Base-by-base conservation (phyloP, 2,113 vertebrate species). In the Pollachius pollachius region DNA sequence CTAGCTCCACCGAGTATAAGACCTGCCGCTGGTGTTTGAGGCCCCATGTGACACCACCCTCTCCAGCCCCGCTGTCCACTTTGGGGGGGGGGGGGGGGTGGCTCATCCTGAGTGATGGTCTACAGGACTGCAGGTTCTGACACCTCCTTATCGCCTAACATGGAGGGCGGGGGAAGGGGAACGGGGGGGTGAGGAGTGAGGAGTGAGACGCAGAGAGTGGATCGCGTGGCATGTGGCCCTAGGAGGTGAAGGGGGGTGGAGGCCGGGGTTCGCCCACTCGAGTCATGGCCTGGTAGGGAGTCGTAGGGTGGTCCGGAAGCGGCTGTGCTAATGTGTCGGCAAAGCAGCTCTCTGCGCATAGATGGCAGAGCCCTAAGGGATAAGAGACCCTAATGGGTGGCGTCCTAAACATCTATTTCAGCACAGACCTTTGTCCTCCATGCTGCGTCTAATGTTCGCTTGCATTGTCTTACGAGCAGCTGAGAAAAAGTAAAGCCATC, bases 111-210 rank as follows among this genome's bases (percentile, higher is more conserved):
- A 93, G 93, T 91, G 90, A 92, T 83, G 84, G 92, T 82, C 79
- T 89, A 90, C 90, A 91, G 91, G 92, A 92, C 91, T 92, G 92
- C 92, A 90, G 87, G 88, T 89, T 90, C 93, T 18, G 19, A 95
- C 96, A 95, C 95, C 95, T 96, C 65, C 89, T 96, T 97, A 97
- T 97, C 96, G 59, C 59, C 1, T 37, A 68, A 64, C 2, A 68
- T 87, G 90, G 91, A 87, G 81, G 79, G 79, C 70, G 75, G 67
- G 83, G 83, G 4, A 34, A 34, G 30, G 30, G 30, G 30, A 34
- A 34, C 4, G 30, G 30, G 30, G 30, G 30, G 30, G 30, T 5
- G 30, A 75, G 83, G 82, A 86, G 82, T 13, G 52, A 54, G 12
- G 12, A 54, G 52, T 13, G 87, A 83, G 68, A 4, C 30, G 30